A percentile compares a stretch with the other conserved stretches of the same genome.
These are phyloP conservation scores for Aeoliscus strigatus DNA, from an alignment of 2,797 vertebrate species.

Conservation along the genomic window DNA sequence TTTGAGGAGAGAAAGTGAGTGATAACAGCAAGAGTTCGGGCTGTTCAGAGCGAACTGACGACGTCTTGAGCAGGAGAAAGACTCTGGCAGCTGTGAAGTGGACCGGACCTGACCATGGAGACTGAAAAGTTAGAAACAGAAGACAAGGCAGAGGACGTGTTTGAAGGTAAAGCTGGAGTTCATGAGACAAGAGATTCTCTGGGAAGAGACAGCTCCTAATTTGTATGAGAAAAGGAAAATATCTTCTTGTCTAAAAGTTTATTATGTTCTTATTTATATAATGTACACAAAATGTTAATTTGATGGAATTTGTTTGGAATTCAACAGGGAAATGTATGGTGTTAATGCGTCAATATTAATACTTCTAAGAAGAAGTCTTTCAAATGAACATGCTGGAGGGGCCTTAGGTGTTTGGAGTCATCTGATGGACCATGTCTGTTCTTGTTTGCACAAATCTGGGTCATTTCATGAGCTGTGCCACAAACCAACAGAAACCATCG, in stretches of 20 bases:
- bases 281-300: background rate
- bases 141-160: slow-evolving; percentile 11
- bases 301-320: too few relatives aligned
- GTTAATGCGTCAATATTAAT: too few relatives aligned
- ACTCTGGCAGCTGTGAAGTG: slow-evolving; percentile 1
- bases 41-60: slow-evolving; percentile 30
- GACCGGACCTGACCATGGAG: slow-evolving; percentile 42
- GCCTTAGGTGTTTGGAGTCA: too few relatives aligned
- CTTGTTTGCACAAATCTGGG: background rate
- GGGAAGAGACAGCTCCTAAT: background rate
- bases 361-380: too few relatives aligned
- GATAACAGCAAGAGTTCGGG: slow-evolving; percentile 42
- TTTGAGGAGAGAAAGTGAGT: slow-evolving; percentile 53
- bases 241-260: background rate
- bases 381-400: too few relatives aligned
- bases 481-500: background rate
- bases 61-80: slow-evolving; percentile 16
- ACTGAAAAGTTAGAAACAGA: slow-evolving; percentile 29
- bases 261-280: background rate
- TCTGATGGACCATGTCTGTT: too few relatives aligned
- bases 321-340: too few relatives aligned
- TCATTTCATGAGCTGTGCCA: background rate
- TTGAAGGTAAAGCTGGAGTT: slow-evolving; percentile 44
- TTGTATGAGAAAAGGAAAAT: background rate
- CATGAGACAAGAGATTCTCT: background rate